phyloP scores from a whole-genome alignment of 2,113 vertebrate species.

The Myrmophylax atrothorax region DNA sequence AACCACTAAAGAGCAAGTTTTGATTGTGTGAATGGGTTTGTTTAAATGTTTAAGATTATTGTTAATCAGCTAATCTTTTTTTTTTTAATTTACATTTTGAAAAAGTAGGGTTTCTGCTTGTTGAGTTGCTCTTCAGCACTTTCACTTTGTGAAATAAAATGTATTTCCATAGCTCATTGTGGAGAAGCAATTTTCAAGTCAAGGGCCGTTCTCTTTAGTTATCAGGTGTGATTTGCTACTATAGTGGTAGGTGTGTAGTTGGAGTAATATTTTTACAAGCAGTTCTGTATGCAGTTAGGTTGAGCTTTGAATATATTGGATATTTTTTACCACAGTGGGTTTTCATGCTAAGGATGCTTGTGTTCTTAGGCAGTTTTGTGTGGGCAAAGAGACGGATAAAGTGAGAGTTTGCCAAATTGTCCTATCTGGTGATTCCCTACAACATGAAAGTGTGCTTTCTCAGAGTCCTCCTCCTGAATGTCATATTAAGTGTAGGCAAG shows the following conservation, averaged over 20 bases:
- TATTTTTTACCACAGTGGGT: background rate
- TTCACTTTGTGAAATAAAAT: background rate
- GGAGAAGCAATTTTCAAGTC: background rate
- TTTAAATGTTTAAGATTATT: slow-evolving; percentile 20
- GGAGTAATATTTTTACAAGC: background rate
- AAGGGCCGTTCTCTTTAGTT: background rate
- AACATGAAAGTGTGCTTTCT: background rate
- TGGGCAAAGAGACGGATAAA: background rate
- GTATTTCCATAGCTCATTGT: background rate
- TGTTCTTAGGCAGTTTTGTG: background rate
- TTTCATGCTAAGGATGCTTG: background rate
- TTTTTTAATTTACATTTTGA: background rate
- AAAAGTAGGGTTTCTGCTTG: background rate
- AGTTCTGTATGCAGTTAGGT: background rate
- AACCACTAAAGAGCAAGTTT: slow-evolving; percentile 48
- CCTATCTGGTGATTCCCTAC: background rate
- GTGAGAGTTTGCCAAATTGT: background rate
- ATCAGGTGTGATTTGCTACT: background rate
- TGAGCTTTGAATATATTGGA: background rate
- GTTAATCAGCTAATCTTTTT: background rate
- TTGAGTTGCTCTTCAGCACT: background rate
- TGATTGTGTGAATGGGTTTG: slow-evolving; percentile 3
- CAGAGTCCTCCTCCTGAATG: background rate
- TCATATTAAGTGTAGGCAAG: background rate
- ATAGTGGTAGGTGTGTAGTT: background rate